A percentile compares a stretch with the other conserved stretches of the same genome.
These are phyloP conservation scores for Pseudochromis fuscus DNA, from an alignment of 2,797 vertebrate species.

Conservation along the genomic window DNA sequence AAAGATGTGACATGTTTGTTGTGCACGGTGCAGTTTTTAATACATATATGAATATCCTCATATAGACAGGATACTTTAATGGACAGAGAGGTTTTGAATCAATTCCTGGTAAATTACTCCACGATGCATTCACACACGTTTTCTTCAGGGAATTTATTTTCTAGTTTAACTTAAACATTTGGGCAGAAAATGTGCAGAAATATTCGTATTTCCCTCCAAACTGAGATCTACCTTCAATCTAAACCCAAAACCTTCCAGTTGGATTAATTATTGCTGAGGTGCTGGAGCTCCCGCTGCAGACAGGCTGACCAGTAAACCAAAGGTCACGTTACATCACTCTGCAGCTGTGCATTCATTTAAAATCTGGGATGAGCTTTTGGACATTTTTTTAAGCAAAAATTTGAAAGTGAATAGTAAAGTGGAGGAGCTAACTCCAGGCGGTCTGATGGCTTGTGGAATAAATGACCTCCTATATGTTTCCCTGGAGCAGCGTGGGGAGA, in stretches of 20 bases:
- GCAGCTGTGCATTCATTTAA: conserved; percentile 3
- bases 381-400: conserved; percentile 4
- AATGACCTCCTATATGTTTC: conserved; percentile 45
- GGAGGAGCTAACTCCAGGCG: conserved; percentile 27
- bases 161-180: too few species aligned
- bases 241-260: background rate
- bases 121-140: too few species aligned
- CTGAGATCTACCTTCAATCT: too few species aligned
- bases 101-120: too few species aligned
- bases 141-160: too few species aligned
- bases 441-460: conserved; percentile 44
- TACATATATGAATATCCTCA: too few species aligned
- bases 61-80: too few species aligned
- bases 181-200: background rate
- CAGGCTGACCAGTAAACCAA: background rate
- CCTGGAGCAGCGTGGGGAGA: conserved; percentile 34
- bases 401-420: conserved; percentile 13
- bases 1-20: too few species aligned
- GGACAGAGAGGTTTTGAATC: too few species aligned
- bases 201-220: too few species aligned
- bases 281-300: background rate
- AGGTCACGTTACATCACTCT: conserved; percentile 1
- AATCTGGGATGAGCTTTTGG: background rate
- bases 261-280: background rate
- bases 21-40: too few species aligned